Base-by-base conservation (phyloP, 1,140 invertebrate species). In the Helicorthomorpha holstii region DNA sequence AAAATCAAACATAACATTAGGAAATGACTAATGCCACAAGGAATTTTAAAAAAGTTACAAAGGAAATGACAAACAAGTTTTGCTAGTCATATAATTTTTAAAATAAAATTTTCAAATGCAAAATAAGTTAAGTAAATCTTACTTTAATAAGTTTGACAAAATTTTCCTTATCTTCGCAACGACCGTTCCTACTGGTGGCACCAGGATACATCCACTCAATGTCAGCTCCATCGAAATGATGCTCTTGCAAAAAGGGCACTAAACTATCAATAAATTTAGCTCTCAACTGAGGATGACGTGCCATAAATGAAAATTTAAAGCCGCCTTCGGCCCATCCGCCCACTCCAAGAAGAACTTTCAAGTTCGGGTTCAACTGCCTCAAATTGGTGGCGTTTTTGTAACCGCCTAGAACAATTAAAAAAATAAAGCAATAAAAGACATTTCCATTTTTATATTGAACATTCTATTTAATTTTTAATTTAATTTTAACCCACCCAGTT, bases 321-420 rank as follows among this genome's bases (percentile, higher is more conserved):
- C 79, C 81, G 19, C 80, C 80, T 64, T 83, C 79, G 59, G 78
- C 81, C 81, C 82, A 86, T 12, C 83, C 83, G 10, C 83, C 83
- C 27, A 87, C 73, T 10, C 80, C 80, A 7, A 84, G 57, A 43
- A 85, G 56, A 0, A 79, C 75, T 63, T 82, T 83, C 3, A 83
- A 59, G 3, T 73, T 68, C 0, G 77, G 70, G 66, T 83, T 83
- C 49, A 66, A 62, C 3, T 69, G 55, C 60, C 80, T 82, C 19
- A 85, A 64, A 0, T 66, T 69, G n/a, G 69, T 63, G 3, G 71
- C 64, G 4, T 71, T 62, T 54, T 68, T 68, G 58, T 77, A 79
- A 51, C 73, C 73, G 51, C 75, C 75, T 77, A 46, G n/a, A n/a
- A n/a, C n/a, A n/a, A n/a, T n/a, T n/a, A n/a, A n/a, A n/a, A 53